phyloP scores from a whole-genome alignment of 2,797 vertebrate genomes.

The Eleutherodactylus coqui region DNA sequence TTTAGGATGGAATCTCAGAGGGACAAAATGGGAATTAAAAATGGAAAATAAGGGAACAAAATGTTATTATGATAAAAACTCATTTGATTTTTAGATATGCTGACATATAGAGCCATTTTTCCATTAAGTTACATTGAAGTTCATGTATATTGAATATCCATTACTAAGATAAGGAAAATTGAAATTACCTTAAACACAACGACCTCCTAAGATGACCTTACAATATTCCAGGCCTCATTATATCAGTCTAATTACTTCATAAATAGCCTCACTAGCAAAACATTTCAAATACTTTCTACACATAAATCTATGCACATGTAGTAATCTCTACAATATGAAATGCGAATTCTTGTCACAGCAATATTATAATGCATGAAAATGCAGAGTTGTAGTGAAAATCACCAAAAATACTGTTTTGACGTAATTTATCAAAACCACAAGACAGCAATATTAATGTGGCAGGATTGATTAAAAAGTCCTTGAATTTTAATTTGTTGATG shows the following conservation, averaged over 20 bases:
- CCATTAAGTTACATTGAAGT: no score
- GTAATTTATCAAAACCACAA: no score
- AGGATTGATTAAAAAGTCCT: no score
- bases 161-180: neutral
- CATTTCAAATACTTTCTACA: neutral
- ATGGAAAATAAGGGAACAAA: no score
- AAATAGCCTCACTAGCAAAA: neutral
- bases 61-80: no score
- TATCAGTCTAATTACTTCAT: neutral
- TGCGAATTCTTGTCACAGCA: neutral
- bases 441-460: no score
- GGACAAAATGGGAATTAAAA: no score
- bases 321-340: neutral
- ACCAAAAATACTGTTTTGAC: neutral
- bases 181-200: neutral
- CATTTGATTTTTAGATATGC: no score
- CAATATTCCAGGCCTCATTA: neutral
- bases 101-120: no score
- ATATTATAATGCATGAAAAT: neutral
- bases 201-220: neutral
- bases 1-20: no score
- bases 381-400: neutral
- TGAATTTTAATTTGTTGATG: no score
- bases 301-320: neutral
- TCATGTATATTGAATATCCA: no score